Base-by-base conservation (phyloP, 1,140 invertebrate genomes). In the Cepaea nemoralis region DNA sequence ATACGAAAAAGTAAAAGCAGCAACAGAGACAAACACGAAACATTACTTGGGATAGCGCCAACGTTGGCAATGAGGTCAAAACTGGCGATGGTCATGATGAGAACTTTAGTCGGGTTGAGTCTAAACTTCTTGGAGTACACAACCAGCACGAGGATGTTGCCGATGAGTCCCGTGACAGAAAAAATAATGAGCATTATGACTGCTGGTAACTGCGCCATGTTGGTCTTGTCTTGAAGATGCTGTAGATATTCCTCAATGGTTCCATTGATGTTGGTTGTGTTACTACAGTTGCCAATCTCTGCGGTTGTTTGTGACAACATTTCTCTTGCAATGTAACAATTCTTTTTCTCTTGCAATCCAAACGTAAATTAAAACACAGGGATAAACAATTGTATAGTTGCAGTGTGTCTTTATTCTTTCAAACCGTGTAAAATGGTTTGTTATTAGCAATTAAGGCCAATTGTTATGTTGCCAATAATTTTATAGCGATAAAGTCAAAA, bases 141-240 rank as follows among this genome's bases (percentile, higher is more conserved):
- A 31, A 83, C 75, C 10, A 83, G 39, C 19, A 84, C 83, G 5
- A 84, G 24, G n/a, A 59, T 75, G 75, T 84, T 84, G 5, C 83
- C 83, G 39, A 79, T 70, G 8, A 69, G 67, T 37, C 83, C 83
- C 14, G 80, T 39, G 0, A 77, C n/a, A 66, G 75, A 59, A 0
- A 84, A 31, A 19, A 84, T 55, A 22, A n/a, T 33, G 31, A 77
- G 76, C 42, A 79, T 82, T 39, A 83, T 50, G 16, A 83, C 78
- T 0, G 73, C 83, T 33, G 80, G 80, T 37, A 84, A 31, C 27
- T 63, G 37, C 12, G 33, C 50, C 6, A 67, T 37, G 31, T 76
- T 78, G 42, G 70, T 27, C 22, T 66, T 42, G 27, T 55, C 31
- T 31, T 83, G 76, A 24, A 77, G 59, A 5, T 63, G 59, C 5